These are phyloP conservation scores for Bothrops alternatus DNA, from an alignment of 2,797 vertebrate genomes.

Conservation along the genomic window DNA sequence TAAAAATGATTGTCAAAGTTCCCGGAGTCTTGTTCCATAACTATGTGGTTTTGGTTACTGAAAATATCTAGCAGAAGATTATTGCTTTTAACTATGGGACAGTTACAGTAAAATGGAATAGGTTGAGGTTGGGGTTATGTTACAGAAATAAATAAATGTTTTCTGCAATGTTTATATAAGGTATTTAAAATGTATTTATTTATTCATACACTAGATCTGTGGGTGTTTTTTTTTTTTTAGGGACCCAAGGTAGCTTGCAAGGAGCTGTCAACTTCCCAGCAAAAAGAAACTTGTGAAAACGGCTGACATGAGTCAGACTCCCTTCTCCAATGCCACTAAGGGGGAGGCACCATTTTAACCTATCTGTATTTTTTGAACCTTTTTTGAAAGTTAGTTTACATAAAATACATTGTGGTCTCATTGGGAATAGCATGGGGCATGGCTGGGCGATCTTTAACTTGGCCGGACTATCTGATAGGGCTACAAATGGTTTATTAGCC, in stretches of 20 bases:
- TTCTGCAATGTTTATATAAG: not conserved
- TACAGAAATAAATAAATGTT: not conserved
- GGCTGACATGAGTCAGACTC: not conserved
- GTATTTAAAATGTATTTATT: not conserved
- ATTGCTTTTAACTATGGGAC: not conserved
- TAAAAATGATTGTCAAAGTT: not conserved
- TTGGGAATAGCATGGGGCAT: not conserved
- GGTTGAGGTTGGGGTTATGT: not conserved
- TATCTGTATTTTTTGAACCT: not conserved
- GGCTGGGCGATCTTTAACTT: not conserved
- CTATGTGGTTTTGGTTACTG: not conserved
- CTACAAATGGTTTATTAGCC: not conserved
- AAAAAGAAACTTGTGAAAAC: not conserved
- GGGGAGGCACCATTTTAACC: not conserved
- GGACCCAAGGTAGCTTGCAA: not conserved
- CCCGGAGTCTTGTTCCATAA: not conserved
- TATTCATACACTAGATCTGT: not conserved
- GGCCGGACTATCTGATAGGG: not conserved
- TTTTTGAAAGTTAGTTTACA: not conserved
- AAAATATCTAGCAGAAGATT: not conserved
- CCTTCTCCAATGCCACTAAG: not conserved
- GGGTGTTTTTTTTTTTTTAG: not conserved
- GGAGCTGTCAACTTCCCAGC: not conserved
- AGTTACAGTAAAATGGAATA: not conserved
- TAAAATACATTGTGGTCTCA: not conserved